phyloP scores from a whole-genome alignment of 2,888 invertebrate genomes.

The Entomobrya proxima region DNA sequence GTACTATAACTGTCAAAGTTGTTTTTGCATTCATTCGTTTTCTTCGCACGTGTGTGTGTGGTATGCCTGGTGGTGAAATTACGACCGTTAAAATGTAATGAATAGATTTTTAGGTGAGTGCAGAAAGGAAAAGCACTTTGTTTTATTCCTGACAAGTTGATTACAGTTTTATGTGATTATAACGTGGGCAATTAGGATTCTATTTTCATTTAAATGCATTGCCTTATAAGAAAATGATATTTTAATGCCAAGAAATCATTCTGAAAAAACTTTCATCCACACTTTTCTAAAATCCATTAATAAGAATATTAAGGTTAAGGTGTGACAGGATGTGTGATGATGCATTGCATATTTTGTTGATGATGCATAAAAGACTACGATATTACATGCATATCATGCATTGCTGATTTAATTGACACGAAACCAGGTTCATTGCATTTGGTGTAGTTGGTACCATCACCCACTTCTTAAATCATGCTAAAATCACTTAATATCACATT shows the following conservation, averaged over 20 bases:
- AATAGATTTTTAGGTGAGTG: neutral
- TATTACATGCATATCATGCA: neutral
- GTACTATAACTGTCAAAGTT: conserved; percentile 40
- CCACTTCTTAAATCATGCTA: neutral
- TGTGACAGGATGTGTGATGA: neutral
- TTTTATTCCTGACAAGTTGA: neutral
- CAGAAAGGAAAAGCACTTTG: neutral
- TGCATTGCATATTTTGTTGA: neutral
- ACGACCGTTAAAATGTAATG: conserved; percentile 7
- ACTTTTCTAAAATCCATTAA: neutral
- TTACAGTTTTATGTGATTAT: no score
- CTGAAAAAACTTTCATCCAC: no score
- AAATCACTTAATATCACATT: conserved; percentile 22
- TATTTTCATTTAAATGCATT: no score
- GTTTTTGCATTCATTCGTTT: conserved; percentile 40
- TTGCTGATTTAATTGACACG: neutral
- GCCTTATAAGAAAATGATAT: neutral
- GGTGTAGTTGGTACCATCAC: neutral
- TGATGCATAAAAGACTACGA: neutral
- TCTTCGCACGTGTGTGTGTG: neutral
- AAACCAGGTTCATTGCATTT: neutral
- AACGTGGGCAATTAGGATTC: no score
- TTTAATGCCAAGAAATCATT: no score
- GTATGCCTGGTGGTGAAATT: conserved; percentile 24
- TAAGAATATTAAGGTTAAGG: neutral